Evolutionary conservation across 2,113 vertebrate species (phyloP).

Genomic region (Xenopus laevis): DNA sequence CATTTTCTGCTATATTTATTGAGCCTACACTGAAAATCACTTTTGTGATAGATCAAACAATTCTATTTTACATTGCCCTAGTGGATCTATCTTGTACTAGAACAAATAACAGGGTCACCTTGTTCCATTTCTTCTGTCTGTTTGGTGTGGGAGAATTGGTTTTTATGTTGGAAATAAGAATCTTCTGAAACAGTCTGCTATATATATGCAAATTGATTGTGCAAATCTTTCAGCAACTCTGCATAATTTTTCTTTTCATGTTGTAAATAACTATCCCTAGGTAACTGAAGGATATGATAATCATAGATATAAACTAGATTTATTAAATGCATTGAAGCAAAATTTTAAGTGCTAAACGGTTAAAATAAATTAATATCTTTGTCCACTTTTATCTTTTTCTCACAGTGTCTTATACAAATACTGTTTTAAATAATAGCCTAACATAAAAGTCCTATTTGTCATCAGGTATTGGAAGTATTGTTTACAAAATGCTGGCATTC

Average conservation of each 20-base stretch:
- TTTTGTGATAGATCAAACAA: constrained; percentile 3
- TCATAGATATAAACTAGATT: constrained; percentile 19
- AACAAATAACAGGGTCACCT: constrained; percentile 41
- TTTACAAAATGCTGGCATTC: not conserved
- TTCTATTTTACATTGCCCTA: not conserved
- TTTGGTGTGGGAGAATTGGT: constrained; percentile 35
- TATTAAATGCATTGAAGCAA: constrained; percentile 21
- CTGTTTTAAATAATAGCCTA: not conserved
- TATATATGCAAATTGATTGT: constrained; percentile 9
- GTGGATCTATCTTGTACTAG: constrained; percentile 11
- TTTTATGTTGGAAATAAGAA: constrained; percentile 31
- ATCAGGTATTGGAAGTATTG: constrained; percentile 20
- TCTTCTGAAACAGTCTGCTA: constrained; percentile 10
- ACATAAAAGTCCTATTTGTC: constrained; percentile 23
- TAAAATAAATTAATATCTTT: constrained; percentile 19
- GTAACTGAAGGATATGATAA: not conserved
- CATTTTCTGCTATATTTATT: not conserved
- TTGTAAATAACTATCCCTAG: constrained; percentile 8
- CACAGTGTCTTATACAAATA: not conserved
- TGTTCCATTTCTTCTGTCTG: constrained; percentile 16
- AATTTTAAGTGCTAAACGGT: constrained; percentile 7
- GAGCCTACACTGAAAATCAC: not conserved
- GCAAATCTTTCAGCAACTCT: not conserved
- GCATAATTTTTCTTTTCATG: constrained; percentile 8
- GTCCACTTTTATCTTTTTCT: constrained; percentile 21